phyloP scores from a whole-genome alignment of 2,113 vertebrate genomes.

The Rhodinocichla rosea region DNA sequence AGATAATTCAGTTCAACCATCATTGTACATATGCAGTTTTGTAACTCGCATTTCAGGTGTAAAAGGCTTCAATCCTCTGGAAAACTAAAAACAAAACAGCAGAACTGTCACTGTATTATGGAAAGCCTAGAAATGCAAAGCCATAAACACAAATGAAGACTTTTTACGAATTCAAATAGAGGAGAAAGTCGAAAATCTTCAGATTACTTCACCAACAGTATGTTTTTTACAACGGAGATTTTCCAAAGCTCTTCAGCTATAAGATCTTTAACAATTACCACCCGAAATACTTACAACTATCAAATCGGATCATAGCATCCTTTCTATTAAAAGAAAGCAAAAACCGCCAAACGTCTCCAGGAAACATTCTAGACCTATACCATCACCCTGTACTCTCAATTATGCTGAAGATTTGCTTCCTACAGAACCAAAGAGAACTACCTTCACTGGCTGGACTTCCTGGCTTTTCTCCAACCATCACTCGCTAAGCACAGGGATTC shows the following conservation, averaged over 20 bases:
- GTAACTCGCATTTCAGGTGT: neutral
- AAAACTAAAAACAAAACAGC: neutral
- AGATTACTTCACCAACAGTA: neutral
- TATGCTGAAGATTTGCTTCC: neutral
- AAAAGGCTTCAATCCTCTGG: neutral
- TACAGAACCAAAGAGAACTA: neutral
- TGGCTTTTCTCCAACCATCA: neutral
- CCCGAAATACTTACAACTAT: neutral
- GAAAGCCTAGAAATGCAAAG: neutral
- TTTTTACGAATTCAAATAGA: rapidly evolving
- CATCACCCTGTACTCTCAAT: neutral
- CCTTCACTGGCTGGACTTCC: neutral
- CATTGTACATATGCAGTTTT: neutral
- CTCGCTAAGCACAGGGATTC: neutral
- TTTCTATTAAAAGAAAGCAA: neutral
- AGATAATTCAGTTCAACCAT: neutral
- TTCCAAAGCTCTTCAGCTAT: neutral
- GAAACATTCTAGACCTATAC: neutral
- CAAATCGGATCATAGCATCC: neutral
- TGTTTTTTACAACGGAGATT: rapidly evolving
- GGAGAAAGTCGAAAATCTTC: neutral
- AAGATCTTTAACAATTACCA: neutral
- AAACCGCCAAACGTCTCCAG: neutral
- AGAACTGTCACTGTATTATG: neutral
- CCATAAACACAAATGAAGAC: neutral